These are phyloP conservation scores for Phania funesta DNA, from an alignment of 2,888 invertebrate species.

Conservation along the genomic window DNA sequence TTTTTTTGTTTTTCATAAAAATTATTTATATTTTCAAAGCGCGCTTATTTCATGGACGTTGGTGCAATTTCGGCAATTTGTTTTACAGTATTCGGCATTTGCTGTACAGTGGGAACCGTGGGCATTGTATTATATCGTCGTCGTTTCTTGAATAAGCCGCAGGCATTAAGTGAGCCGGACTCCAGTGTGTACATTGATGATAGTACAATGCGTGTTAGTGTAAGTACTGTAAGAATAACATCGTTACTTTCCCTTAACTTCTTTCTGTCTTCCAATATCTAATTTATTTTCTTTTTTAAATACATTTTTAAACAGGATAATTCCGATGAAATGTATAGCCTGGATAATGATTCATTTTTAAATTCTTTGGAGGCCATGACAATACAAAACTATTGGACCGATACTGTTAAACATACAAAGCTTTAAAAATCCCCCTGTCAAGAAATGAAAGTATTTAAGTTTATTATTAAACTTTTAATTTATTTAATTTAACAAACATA, in stretches of 20 bases:
- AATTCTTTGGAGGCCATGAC: conserved; percentile 97
- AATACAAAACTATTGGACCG: conserved; percentile 96
- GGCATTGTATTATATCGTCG: conserved; percentile 86
- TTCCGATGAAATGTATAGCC: conserved; percentile 95
- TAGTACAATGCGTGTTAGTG: conserved; percentile 89
- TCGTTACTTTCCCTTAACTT: too few species aligned
- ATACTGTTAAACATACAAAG: conserved; percentile 94
- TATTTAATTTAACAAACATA: conserved; percentile 32
- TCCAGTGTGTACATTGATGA: conserved; percentile 93
- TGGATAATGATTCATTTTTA: conserved; percentile 96
- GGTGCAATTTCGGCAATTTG: conserved; percentile 86
- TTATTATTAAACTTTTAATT: conserved; percentile 21
- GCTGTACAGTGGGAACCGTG: conserved; percentile 84
- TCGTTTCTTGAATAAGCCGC: conserved; percentile 89
- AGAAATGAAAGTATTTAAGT: conserved; percentile 20
- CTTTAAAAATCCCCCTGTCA: conserved; percentile 81
- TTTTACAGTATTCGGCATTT: conserved; percentile 84
- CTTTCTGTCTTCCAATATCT: not conserved
- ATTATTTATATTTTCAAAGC: conserved; percentile 67
- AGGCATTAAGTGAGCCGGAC: conserved; percentile 91
- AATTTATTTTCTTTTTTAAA: conserved; percentile 53
- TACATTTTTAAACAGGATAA: conserved; percentile 85
- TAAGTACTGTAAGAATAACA: conserved; percentile 69
- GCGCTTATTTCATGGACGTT: conserved; percentile 81
- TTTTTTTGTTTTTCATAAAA: not conserved